Base-by-base conservation (phyloP, 2,888 invertebrate genomes). In the Lamproptera curius region DNA sequence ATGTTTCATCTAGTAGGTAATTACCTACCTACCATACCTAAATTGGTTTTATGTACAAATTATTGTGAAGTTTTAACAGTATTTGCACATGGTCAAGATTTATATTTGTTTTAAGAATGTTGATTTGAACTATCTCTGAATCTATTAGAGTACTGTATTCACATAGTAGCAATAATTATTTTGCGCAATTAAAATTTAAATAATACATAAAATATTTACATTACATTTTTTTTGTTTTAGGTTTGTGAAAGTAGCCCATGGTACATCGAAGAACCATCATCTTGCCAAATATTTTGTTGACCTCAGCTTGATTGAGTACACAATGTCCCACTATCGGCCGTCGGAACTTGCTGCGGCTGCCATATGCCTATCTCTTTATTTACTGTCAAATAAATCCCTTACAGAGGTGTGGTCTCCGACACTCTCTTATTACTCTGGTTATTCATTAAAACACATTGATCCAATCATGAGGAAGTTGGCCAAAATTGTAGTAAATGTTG, bases 221-320 rank as follows among this genome's bases (percentile, higher is more conserved):
- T n/a, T 14, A 23, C 26, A 5, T 13, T 34, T 54, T 50, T 45
- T 52, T 48, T 41, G 47, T 73, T 73, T 38, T 74, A 93, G 93
- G 61, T 90, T 88, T 61, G 85, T 88, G 5, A 90, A 90, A 64
- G 89, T 91, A 8, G 89, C 89, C 0, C 84, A 87, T 37, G 95
- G 94, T 1, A 75, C 78, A 13, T 73, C 84, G 1, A 78, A 79
- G 63, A 91, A 92, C 60, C 96, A 97, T 70, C 92, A 92, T 44
- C 85, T 96, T 76, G 95, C 96, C 10, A 98, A 99, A 82, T 99
- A 97, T 74, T 91, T 98, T 49, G 90, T 97, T 65, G 98, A 99
- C 74, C 85, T 97, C 52, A 90, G 93, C 45, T 84, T 97, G 36
- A 77, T 96, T 5, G 94, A 97, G 51, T 96, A 97, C 70, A 88